Conservation (phyloP, 1,140 invertebrate species). For the Brachionus calyciflorus region DNA sequence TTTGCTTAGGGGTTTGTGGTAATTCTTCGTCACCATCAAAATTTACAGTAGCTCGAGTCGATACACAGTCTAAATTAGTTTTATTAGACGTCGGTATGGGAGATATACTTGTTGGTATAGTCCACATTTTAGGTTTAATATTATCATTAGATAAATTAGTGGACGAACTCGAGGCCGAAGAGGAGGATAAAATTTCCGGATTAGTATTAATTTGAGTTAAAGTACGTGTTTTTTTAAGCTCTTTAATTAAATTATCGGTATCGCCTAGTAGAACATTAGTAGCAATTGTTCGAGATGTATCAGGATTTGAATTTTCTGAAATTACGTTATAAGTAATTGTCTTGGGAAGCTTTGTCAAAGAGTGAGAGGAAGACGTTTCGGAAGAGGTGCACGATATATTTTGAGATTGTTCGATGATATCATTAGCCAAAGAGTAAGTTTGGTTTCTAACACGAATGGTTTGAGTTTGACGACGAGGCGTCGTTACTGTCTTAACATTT, state of each 20-base stretch:
- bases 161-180: neutral
- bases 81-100: neutral
- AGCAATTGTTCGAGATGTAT: neutral
- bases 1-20: neutral
- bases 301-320: neutral
- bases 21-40: neutral
- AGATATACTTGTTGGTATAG: neutral
- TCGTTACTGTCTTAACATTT: neutral
- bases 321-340: constrained; percentile 16
- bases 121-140: constrained; percentile 5
- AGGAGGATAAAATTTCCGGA: constrained; percentile 1
- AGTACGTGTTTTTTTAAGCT: neutral
- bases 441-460: neutral
- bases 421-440: constrained; percentile 9
- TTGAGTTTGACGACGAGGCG: neutral
- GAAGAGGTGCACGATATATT: neutral
- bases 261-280: constrained; percentile 11
- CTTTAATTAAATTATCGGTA: constrained; percentile 20
- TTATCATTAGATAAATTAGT: constrained; percentile 21
- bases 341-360: neutral
- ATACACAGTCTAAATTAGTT: neutral
- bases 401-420: neutral
- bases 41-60: neutral
- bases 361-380: constrained; percentile 24
- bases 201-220: neutral